Evolutionary conservation across 2,888 invertebrate species (phyloP).

Genomic region (Gari tellinella): DNA sequence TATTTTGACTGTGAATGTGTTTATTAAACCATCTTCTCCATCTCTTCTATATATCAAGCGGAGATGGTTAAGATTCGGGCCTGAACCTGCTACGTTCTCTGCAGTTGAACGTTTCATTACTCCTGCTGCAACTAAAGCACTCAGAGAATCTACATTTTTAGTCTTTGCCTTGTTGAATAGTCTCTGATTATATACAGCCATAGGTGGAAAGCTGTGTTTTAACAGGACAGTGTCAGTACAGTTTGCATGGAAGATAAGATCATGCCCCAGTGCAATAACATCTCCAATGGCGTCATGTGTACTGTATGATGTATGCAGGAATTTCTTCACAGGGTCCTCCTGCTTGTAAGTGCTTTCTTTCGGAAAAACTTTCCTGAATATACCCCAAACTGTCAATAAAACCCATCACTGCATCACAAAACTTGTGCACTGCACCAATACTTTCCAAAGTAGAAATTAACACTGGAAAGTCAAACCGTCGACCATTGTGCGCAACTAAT

Average conservation of each 20-base stretch:
- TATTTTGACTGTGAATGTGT: constrained; percentile 16
- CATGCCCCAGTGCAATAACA: constrained; percentile 1
- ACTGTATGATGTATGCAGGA: not conserved
- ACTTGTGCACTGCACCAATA: too few species aligned
- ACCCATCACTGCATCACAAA: too few species aligned
- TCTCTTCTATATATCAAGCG: constrained; percentile 10
- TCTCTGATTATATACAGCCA: too few species aligned
- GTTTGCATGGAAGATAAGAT: constrained; percentile 12
- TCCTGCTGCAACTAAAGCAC: too few species aligned
- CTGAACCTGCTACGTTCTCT: constrained; percentile 20
- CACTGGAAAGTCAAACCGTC: too few species aligned
- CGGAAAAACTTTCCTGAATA: constrained; percentile 9
- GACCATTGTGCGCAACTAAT: constrained; percentile 22
- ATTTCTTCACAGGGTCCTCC: not conserved
- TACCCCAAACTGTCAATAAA: too few species aligned
- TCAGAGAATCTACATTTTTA: constrained; percentile 13
- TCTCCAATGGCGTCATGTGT: too few species aligned
- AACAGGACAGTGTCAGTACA: constrained; percentile 1
- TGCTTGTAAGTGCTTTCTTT: not conserved
- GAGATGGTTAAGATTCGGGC: constrained; percentile 17
- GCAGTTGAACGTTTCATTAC: too few species aligned
- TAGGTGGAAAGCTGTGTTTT: too few species aligned
- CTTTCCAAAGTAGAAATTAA: too few species aligned
- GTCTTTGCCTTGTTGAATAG: constrained; percentile 13
- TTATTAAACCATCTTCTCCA: constrained; percentile 16